Percentiles rank a stretch among this genome's conserved stretches.
phyloP scores from a whole-genome alignment of 2,888 invertebrate species.

The Ectemnius continuus region DNA sequence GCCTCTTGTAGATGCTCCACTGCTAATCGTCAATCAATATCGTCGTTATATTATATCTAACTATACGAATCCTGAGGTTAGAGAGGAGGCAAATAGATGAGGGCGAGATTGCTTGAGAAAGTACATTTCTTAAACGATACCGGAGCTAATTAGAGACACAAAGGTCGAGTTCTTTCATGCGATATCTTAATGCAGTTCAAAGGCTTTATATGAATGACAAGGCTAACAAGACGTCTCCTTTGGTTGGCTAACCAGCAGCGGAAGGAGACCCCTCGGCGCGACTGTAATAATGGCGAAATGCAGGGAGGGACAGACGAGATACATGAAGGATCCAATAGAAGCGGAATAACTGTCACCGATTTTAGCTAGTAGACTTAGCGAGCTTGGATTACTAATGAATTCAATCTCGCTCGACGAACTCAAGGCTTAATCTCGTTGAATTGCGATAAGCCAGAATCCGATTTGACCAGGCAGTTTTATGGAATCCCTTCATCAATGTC shows the following conservation, averaged over 20 bases:
- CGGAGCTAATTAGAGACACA: no score
- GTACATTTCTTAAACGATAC: no score
- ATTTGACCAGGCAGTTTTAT: slow-evolving; percentile 55
- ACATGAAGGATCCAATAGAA: not conserved
- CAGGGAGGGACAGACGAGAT: not conserved
- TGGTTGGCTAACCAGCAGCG: not conserved
- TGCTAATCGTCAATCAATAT: no score
- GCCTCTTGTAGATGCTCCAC: no score
- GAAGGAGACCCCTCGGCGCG: not conserved
- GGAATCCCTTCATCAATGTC: slow-evolving; percentile 44
- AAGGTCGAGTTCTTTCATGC: no score
- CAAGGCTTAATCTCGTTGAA: slow-evolving; percentile 55
- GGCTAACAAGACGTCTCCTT: no score
- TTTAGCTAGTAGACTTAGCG: not conserved
- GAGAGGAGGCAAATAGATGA: no score
- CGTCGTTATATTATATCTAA: no score
- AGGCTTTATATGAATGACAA: no score
- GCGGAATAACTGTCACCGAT: not conserved
- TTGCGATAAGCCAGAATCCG: slow-evolving; percentile 46
- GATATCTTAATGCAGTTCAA: no score
- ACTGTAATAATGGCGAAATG: not conserved
- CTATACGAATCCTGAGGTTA: no score
- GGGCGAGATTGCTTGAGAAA: no score
- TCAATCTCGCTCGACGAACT: slow-evolving; percentile 44
- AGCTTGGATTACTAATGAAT: slow-evolving; percentile 28